Base-by-base conservation (phyloP, 2,797 vertebrate genomes). In the Betta splendens region DNA sequence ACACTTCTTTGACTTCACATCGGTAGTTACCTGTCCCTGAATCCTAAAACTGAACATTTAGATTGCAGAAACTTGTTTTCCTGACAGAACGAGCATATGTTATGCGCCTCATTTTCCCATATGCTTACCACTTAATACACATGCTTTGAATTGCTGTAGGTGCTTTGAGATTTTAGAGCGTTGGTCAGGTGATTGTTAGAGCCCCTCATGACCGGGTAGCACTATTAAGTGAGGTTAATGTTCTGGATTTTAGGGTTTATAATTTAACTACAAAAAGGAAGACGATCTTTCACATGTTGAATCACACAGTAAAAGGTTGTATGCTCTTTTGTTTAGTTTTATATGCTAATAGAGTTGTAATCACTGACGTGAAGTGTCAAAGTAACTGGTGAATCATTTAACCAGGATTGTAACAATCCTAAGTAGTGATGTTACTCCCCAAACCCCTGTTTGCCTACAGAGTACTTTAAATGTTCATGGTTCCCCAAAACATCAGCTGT, bases 211-310 rank as follows among this genome's bases (percentile, higher is more conserved):
- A 66, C 50, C 6, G 26, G 21, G 23, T 31, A 6, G n/a, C 9
- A 72, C 29, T 40, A 76, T 80, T 68, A 81, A 79, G 26, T 62
- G 32, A 26, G 22, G 70, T 53, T 68, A 49, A 84, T 81, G 72
- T 82, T 81, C 52, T 28, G 32, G 43, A 28, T 15, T 72, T 78
- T 46, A 69, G 60, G 54, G 77, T 70, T 80, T 62, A 38, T 26
- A 51, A 67, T 26, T 55, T 47, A 5, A 28, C 10, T 40, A 12
- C 46, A 9, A 60, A 59, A 72, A 36, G 36, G 33, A 55, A 36
- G 17, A 31, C n/a, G n/a, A n/a, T n/a, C n/a, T n/a, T n/a, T n/a
- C n/a, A n/a, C n/a, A n/a, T n/a, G n/a, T n/a, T n/a, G n/a, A n/a
- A n/a, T n/a, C n/a, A n/a, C n/a, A n/a, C n/a, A n/a, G n/a, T n/a